These are phyloP conservation scores for Glyptemys insculpta DNA, from an alignment of 2,797 vertebrate genomes.

Conservation along the genomic window DNA sequence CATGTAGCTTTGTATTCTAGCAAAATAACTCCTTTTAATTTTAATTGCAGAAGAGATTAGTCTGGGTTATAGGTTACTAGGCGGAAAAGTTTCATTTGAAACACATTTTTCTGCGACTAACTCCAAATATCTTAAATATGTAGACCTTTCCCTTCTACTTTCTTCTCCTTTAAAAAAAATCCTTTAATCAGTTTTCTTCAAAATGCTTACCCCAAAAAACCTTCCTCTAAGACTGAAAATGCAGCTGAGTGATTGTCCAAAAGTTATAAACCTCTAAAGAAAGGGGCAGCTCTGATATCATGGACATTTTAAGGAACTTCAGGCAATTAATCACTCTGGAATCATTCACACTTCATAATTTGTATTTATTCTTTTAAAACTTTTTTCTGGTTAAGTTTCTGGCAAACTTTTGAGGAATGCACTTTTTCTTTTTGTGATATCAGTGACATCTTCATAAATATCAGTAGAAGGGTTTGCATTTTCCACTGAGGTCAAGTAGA, in stretches of 20 bases:
- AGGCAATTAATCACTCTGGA: slow-evolving; percentile 63
- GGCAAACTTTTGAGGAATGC: slow-evolving; percentile 54
- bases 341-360: slow-evolving; percentile 8
- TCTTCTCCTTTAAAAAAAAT: neutral
- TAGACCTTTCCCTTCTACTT: neutral
- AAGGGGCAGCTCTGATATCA: neutral
- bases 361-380: slow-evolving; percentile 17
- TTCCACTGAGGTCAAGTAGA: neutral
- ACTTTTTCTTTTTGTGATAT: neutral
- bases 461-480: neutral
- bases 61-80: neutral
- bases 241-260: neutral
- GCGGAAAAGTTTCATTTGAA: neutral
- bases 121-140: neutral
- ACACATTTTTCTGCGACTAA: neutral
- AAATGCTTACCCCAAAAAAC: neutral
- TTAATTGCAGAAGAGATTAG: neutral
- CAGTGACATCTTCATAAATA: neutral
- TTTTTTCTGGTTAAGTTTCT: slow-evolving; percentile 61
- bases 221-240: neutral
- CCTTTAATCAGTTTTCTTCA: slow-evolving; percentile 7
- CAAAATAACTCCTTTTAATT: neutral
- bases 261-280: neutral
- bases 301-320: neutral
- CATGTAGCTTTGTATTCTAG: neutral